Evolutionary conservation across 92 coral and sea anemone species (phyloP), one percentile per base, ranked within the genome.

Genomic region (Blastomussa wellsi): DNA sequence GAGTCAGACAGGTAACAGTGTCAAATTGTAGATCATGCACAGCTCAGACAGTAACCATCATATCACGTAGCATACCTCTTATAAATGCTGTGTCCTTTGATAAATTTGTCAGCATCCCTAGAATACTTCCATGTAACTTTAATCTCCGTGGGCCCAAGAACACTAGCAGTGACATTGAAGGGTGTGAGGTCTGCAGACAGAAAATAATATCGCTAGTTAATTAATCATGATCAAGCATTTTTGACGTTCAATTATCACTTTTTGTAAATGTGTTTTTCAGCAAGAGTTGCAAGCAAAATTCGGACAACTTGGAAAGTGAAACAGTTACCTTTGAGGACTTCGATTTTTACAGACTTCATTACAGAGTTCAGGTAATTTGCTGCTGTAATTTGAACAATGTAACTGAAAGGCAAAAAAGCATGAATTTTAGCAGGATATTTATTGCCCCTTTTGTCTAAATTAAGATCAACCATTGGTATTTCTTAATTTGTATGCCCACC

Each of bases 121-220:
- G 92, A 89, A 62, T 77, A 79, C 3, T 60, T 36, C 95, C 95
- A 92, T 11, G 41, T 41, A 4, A 92, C 90, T 5, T 24, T 42
- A 28, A 92, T 78, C 14, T 72, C n/a, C 3, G 83, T 64, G 28
- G 95, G 84, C 19, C 92, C 77, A 31, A 86, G 79, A 20, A 86
- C 57, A 10, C 31, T 79, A 1, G 92, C 90, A 59, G 80, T 78
- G 7, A 86, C 88, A 55, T 79, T 76, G 44, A 72, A 0, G 17
- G 92, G 90, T 14, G 70, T 72, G 32, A 89, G 85, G 44, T 92
- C 95, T 92, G 53, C 24, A 47, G 53, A 78, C 19, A 37, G 31
- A 85, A 66, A n/a, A n/a, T n/a, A n/a, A 71, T 71, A 53, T 3
- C 35, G 24, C 82, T 2, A 20, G 55, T 41, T 1, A 55, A 20